These are phyloP conservation scores for Rousettus leschenaultii DNA, from an alignment of 2,113 vertebrate genomes.

Conservation along the genomic window DNA sequence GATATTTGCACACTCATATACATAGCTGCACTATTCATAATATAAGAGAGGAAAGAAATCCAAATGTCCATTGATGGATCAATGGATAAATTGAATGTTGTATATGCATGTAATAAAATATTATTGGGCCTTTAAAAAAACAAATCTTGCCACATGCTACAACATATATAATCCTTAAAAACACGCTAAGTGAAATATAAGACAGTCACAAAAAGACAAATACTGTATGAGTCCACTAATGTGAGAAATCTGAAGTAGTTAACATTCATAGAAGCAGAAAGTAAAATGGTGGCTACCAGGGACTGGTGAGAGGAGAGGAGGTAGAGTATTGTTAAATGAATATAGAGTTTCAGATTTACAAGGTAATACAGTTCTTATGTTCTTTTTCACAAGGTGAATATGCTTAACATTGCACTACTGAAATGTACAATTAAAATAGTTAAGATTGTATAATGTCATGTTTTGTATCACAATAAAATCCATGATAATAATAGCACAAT, in stretches of 20 bases:
- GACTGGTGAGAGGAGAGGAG: too few species aligned
- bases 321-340: not conserved
- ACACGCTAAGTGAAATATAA: not conserved
- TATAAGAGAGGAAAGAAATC: not conserved
- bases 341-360: not conserved
- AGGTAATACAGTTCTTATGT: not conserved
- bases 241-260: not conserved
- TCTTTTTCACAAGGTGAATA: not conserved
- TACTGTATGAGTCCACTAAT: not conserved
- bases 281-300: too few species aligned
- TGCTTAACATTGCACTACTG: not conserved
- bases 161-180: not conserved
- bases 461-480: not conserved
- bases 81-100: not conserved
- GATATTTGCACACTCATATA: not conserved
- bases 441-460: not conserved
- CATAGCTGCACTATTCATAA: not conserved
- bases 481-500: not conserved
- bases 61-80: not conserved
- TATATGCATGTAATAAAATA: not conserved
- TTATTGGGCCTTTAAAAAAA: not conserved
- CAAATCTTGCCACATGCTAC: not conserved
- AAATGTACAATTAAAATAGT: not conserved
- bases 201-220: not conserved
- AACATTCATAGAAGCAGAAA: not conserved